Conservation (phyloP, 2,888 invertebrate species). For the Actias luna region DNA sequence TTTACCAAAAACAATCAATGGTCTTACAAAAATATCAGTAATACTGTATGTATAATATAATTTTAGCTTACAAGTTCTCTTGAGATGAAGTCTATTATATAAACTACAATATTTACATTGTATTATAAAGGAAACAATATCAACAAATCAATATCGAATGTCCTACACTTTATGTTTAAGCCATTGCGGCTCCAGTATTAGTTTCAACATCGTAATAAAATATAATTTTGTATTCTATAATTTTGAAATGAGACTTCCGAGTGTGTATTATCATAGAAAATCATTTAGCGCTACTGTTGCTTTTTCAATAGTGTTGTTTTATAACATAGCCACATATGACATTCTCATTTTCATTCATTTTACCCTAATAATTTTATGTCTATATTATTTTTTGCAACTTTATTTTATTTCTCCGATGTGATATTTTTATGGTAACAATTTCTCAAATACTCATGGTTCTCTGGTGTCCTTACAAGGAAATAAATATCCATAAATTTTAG, state of each 20-base stretch:
- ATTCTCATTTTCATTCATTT: no score
- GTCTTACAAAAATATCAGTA: no score
- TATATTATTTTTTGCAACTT: not conserved
- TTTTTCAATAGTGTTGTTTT: not conserved
- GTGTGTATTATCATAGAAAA: not conserved
- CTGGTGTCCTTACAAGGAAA: not conserved
- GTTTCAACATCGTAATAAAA: conserved; percentile 36
- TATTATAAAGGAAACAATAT: not conserved
- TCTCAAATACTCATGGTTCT: not conserved
- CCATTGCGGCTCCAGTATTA: conserved; percentile 51
- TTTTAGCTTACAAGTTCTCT: no score
- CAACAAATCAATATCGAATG: conserved; percentile 16
- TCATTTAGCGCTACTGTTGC: no score
- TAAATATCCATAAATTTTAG: not conserved
- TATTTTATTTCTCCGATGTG: not conserved
- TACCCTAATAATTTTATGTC: not conserved
- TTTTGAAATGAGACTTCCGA: not conserved
- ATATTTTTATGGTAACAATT: not conserved
- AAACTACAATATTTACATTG: not conserved
- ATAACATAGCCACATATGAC: no score
- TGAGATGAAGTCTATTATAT: no score
- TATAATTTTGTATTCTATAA: conserved; percentile 20
- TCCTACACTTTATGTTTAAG: conserved; percentile 15
- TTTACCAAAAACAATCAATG: no score
- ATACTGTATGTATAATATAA: no score